These are phyloP conservation scores for Ectobius pallidus DNA, from an alignment of 2,888 invertebrate species.

Conservation along the genomic window DNA sequence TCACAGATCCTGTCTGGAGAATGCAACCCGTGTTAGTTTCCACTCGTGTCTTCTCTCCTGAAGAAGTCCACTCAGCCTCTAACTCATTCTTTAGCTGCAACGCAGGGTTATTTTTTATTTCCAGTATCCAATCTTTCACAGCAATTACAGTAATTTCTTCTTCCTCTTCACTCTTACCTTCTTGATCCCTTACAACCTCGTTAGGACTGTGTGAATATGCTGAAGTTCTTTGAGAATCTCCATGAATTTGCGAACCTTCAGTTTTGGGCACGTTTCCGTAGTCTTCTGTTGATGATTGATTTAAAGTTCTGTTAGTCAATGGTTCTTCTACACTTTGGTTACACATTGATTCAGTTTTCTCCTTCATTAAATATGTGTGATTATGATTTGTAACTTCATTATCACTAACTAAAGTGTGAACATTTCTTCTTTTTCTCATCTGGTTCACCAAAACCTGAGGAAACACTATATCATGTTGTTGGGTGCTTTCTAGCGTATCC, in stretches of 20 bases:
- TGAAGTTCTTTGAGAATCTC: too few relatives aligned
- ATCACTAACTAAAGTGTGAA: too few relatives aligned
- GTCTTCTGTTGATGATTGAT: too few relatives aligned
- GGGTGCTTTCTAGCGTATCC: constrained; percentile 17
- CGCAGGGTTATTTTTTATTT: constrained; percentile 11
- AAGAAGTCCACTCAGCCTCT: constrained; percentile 26
- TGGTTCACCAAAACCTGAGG: neutral
- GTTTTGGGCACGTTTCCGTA: too few relatives aligned
- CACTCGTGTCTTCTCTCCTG: neutral
- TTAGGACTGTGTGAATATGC: too few relatives aligned
- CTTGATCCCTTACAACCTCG: neutral
- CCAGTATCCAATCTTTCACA: constrained; percentile 34
- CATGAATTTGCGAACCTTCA: too few relatives aligned
- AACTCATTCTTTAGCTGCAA: constrained; percentile 6
- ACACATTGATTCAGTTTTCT: too few relatives aligned
- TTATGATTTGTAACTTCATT: too few relatives aligned
- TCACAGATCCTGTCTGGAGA: constrained; percentile 23
- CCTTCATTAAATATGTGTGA: too few relatives aligned
- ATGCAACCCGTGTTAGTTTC: neutral
- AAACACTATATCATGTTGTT: constrained; percentile 15
- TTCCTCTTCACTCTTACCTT: neutral
- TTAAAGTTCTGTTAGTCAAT: too few relatives aligned
- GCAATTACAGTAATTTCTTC: neutral
- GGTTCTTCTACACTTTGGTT: too few relatives aligned
- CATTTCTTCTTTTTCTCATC: too few relatives aligned